Percentiles rank a stretch among this genome's conserved stretches.
These are phyloP conservation scores for Troides helena DNA, from an alignment of 2,888 invertebrate genomes.

Conservation along the genomic window DNA sequence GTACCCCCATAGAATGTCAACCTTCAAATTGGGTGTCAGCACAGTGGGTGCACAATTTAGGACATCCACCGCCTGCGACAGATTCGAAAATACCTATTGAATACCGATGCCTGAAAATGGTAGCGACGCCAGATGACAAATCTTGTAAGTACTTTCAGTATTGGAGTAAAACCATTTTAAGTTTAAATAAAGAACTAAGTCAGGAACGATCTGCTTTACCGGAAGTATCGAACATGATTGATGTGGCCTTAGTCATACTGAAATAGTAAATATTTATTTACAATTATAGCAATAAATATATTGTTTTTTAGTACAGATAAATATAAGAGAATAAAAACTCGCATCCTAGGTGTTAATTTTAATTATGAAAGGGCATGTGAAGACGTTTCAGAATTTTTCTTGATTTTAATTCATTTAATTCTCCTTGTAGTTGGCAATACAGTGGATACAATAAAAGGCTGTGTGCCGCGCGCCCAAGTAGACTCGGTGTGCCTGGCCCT, in stretches of 20 bases:
- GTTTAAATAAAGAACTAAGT: no score
- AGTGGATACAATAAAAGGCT: slow-evolving; percentile 66
- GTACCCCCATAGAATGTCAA: slow-evolving; percentile 54
- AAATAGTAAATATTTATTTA: no score
- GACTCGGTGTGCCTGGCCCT: slow-evolving; percentile 69
- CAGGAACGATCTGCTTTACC: no score
- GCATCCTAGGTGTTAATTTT: no score
- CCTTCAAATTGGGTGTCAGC: slow-evolving; percentile 69
- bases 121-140: slow-evolving; percentile 72
- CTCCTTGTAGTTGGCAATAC: slow-evolving; percentile 70
- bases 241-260: no score
- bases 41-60: slow-evolving; percentile 68
- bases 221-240: no score
- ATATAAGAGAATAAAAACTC: no score
- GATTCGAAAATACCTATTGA: slow-evolving; percentile 65
- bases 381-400: no score
- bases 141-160: slow-evolving; percentile 52
- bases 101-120: slow-evolving; percentile 70
- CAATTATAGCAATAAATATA: no score
- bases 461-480: slow-evolving; percentile 62
- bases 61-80: slow-evolving; percentile 67
- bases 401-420: neutral
- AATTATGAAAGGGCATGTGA: no score
- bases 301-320: no score
- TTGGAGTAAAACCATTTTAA: neutral